A percentile compares a stretch with the other conserved stretches of the same genome.
These are phyloP conservation scores for Stenolophus ochropezus DNA, from an alignment of 2,888 invertebrate species.

Conservation along the genomic window DNA sequence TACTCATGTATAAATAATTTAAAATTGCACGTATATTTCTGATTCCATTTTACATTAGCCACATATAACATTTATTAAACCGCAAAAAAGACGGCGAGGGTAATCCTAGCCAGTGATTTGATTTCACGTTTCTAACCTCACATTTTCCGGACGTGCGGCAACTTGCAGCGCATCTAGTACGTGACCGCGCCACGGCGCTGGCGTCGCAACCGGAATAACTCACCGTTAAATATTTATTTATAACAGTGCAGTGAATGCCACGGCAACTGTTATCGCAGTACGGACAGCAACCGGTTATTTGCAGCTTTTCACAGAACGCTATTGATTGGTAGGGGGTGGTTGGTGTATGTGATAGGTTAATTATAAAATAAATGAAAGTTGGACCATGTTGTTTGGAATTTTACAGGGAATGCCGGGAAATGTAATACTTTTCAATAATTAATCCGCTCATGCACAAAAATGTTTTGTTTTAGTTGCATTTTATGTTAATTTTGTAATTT, in stretches of 20 bases:
- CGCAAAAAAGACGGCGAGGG: neutral
- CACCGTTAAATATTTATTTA: constrained; percentile 17
- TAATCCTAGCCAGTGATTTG: constrained; percentile 9
- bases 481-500: neutral
- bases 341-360: neutral
- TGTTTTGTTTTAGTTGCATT: neutral
- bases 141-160: constrained; percentile 28
- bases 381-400: neutral
- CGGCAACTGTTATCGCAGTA: constrained; percentile 6
- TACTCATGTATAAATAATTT: too few species aligned
- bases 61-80: neutral
- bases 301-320: neutral
- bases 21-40: neutral
- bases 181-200: neutral
- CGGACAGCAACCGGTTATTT: neutral
- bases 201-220: constrained; percentile 2
- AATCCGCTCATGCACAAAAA: neutral
- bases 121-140: constrained; percentile 20
- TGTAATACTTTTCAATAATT: neutral
- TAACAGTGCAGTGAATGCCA: neutral
- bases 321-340: neutral
- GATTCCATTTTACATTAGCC: neutral
- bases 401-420: neutral
- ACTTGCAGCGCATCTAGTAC: constrained; percentile 7
- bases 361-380: neutral